Evolutionary conservation across 2,888 invertebrate species (phyloP), one percentile per base, ranked within the genome.

Genomic region (Hirtodrosophila cameraria): DNA sequence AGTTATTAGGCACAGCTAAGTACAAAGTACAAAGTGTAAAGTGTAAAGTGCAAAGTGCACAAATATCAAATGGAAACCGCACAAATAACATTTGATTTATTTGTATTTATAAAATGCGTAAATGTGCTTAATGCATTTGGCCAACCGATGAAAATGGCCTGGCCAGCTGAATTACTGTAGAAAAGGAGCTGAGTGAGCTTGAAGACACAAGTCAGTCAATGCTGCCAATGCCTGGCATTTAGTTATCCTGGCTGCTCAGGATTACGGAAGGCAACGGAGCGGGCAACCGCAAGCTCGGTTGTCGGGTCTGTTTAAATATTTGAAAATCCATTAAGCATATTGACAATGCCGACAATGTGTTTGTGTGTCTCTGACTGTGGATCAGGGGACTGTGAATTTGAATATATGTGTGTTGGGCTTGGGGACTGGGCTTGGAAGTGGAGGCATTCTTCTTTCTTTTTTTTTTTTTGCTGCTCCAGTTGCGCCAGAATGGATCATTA

Each of bases 301-400:
- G 49, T 49, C 50, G 53, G 43, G 54, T 45, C 77, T 86, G 80
- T 81, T 75, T 86, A 83, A 83, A 83, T 83, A 83, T 83, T 86
- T 83, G 86, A 86, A 86, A 86, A 86, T 83, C 83, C 83, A 83
- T 83, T 83, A 83, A 78, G 86, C 84, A 86, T 83, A 86, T 83
- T 83, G 86, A 83, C 83, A 83, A 83, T 78, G 82, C 48, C 75
- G 53, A 62, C 60, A 64, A 33, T 38, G 52, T 52, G 38, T 61
- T 54, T 69, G 43, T 49, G 52, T 50, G 16, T 27, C n/a, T 36
- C 16, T 52, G 58, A 31, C 38, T 39, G 57, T 25, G 35, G 57
- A 6, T 6, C 23, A 2, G 23, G 23, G 23, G 2, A 7, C 35
- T 45, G 58, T 20, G 57, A 42, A 73, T 71, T 68, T 79, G 60